phyloP scores from a whole-genome alignment of 2,888 invertebrate genomes.

The Agrypnus murinus region DNA sequence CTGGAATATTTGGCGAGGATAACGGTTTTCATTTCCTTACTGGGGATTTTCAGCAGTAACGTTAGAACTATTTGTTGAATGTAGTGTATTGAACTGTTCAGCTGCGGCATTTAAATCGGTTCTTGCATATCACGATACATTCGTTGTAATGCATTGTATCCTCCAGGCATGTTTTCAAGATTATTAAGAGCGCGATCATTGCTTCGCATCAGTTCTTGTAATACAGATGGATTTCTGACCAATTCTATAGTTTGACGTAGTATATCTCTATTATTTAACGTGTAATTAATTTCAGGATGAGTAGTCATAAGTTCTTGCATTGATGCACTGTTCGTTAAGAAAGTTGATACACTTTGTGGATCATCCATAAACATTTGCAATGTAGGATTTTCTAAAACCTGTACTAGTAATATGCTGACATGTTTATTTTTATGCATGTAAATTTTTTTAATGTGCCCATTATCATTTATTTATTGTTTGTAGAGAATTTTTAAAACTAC shows the following conservation, averaged over 20 bases:
- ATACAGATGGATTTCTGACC: slow-evolving; percentile 96
- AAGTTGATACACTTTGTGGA: slow-evolving; percentile 93
- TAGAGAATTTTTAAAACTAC: too few relatives aligned
- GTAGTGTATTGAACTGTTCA: slow-evolving; percentile 91
- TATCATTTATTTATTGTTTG: too few relatives aligned
- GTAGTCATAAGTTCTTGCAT: slow-evolving; percentile 96
- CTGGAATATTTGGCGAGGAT: slow-evolving; percentile 90
- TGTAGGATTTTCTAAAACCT: slow-evolving; percentile 94
- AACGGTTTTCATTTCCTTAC: slow-evolving; percentile 95
- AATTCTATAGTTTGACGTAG: slow-evolving; percentile 96
- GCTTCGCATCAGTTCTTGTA: slow-evolving; percentile 97
- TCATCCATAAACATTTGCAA: slow-evolving; percentile 97
- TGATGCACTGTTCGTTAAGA: slow-evolving; percentile 96
- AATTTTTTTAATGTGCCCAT: too few relatives aligned
- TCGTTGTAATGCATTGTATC: slow-evolving; percentile 95
- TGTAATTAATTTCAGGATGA: slow-evolving; percentile 98
- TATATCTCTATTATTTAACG: slow-evolving; percentile 96
- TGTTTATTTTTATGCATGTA: too few relatives aligned
- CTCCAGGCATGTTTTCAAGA: slow-evolving; percentile 94
- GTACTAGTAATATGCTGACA: too few relatives aligned
- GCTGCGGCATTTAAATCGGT: slow-evolving; percentile 98
- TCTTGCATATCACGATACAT: slow-evolving; percentile 75
- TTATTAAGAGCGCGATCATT: slow-evolving; percentile 98
- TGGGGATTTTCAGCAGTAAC: slow-evolving; percentile 80
- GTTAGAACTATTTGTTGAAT: slow-evolving; percentile 76